Evolutionary conservation across 2,888 invertebrate genomes (phyloP), one percentile per base, ranked within the genome.

Genomic region (Congeria kusceri): DNA sequence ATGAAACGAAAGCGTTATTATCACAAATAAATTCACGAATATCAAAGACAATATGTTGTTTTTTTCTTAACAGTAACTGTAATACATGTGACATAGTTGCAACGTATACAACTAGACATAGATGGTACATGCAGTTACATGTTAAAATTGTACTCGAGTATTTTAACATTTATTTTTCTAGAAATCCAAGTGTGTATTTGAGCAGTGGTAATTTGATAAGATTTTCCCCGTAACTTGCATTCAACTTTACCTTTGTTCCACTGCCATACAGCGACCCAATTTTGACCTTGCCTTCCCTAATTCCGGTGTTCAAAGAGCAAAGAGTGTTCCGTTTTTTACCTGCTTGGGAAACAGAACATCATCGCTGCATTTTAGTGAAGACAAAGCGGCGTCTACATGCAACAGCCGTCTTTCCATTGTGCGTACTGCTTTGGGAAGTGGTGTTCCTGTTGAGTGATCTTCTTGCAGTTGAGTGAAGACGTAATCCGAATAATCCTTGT

Each of bases 391-490:
- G 87, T 84, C 65, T 86, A 87, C 89, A 93, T 92, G 88, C 84
- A 91, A 83, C 93, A 93, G 9, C 93, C 93, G 71, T 93, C 93
- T 84, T 93, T 93, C 93, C 93, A 93, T 82, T 93, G 93, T 27
- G 92, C 93, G 61, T 93, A 93, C 87, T 93, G 93, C 84, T 93
- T 92, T 32, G 93, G 93, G 91, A 91, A 93, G 23, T 91, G 90
- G 49, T 86, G 81, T 15, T 87, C 86, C 27, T 78, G 74, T 70
- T 88, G 84, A 7, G 86, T 87, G 13, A 89, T 68, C 47, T 80
- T 84, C 76, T 84, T 83, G 71, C 92, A 92, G 84, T 92, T 90
- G 79, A 62, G 93, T 93, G 79, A 93, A 90, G 29, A 93, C 90
- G 77, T 83, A 91, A 61, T 93, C 92, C 4, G 91, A 90, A 73